Evolutionary conservation across 2,797 vertebrate genomes (phyloP).

Genomic region (Thamnophis elegans): DNA sequence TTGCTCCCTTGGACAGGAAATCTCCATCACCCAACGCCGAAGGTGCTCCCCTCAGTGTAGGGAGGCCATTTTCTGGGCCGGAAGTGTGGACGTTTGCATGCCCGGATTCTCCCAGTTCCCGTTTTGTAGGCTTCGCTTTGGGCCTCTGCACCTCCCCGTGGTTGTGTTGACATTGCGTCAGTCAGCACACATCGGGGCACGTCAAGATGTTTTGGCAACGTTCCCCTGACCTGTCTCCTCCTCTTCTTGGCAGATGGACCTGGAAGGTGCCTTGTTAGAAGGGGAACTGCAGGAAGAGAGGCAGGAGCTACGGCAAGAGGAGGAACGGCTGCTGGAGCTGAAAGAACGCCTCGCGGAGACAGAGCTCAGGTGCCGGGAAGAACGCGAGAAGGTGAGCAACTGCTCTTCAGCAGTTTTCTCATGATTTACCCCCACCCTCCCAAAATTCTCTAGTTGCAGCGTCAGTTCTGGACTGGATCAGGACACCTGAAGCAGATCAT

Average conservation of each 20-base stretch:
- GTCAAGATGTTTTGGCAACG: not conserved
- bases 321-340: conserved; percentile 73
- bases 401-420: not conserved
- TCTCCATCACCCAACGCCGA: not conserved
- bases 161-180: not conserved
- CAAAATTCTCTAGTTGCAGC: not conserved
- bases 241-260: conserved; percentile 75
- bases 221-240: not conserved
- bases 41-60: not conserved
- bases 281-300: conserved; percentile 83
- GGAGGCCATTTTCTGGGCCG: conserved; percentile 3
- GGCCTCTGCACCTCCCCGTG: not conserved
- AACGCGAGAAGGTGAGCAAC: conserved; percentile 69
- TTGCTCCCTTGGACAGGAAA: not conserved
- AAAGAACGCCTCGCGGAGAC: conserved; percentile 62
- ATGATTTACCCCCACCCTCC: rapidly evolving
- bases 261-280: conserved; percentile 84
- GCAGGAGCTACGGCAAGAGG: conserved; percentile 70
- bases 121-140: not conserved
- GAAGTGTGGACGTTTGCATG: not conserved
- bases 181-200: not conserved
- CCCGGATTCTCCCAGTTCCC: not conserved
- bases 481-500: not conserved
- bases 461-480: not conserved
- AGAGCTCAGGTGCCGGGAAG: conserved; percentile 44